phyloP scores from a whole-genome alignment of 2,113 vertebrate species.

The Circaetus gallicus region DNA sequence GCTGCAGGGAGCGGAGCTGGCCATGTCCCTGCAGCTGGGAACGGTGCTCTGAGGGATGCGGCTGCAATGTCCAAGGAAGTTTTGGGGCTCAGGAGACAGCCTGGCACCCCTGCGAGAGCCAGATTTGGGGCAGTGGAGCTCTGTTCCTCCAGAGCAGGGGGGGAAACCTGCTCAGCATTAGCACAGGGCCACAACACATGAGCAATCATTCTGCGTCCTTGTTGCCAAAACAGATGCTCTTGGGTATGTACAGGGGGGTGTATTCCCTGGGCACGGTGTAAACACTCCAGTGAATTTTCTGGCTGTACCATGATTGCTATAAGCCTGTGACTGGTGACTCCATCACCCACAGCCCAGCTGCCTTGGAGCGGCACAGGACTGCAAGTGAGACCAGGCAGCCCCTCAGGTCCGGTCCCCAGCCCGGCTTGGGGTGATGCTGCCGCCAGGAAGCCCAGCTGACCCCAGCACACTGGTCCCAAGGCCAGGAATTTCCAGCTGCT shows the following conservation, averaged over 20 bases:
- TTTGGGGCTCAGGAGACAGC: neutral
- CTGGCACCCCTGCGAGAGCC: accelerated
- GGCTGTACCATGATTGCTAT: accelerated
- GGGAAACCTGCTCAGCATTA: accelerated
- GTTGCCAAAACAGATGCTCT: neutral
- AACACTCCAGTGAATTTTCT: neutral
- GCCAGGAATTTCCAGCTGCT: neutral
- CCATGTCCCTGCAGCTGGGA: neutral
- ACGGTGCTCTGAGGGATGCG: neutral
- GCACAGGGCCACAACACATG: accelerated
- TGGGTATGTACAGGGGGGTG: neutral
- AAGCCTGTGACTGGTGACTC: neutral
- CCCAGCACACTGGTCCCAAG: neutral
- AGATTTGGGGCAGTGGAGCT: neutral
- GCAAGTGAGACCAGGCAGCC: neutral
- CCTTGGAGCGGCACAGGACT: accelerated
- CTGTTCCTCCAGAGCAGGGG: neutral
- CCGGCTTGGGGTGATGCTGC: accelerated
- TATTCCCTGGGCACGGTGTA: neutral
- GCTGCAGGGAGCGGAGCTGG: neutral
- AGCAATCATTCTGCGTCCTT: neutral
- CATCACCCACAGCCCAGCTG: neutral
- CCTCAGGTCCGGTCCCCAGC: neutral
- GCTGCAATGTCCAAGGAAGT: neutral
- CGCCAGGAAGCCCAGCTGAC: neutral